Base-by-base conservation (phyloP, 2,888 invertebrate genomes). In the Sclerodermus sp. region DNA sequence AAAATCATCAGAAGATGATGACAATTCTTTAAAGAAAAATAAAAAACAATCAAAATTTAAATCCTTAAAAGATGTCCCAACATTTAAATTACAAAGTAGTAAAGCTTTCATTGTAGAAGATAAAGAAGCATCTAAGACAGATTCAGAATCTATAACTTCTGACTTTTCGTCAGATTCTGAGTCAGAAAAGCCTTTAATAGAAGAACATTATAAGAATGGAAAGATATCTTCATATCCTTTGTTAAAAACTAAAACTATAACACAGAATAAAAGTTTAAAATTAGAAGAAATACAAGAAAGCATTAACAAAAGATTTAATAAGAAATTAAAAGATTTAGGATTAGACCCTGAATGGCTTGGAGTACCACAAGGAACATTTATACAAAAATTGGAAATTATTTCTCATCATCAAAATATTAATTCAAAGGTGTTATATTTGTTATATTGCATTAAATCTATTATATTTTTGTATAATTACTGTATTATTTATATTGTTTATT, bases 331-430 rank as follows among this genome's bases (percentile, higher is more conserved):
- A 53, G 80, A 83, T 50, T 76, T 85, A 42, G 87, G 87, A 12
- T 82, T 88, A 15, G 86, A 86, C 67, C 84, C 86, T 2, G 80
- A 84, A 29, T 86, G 84, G 82, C 80, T 78, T 36, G 82, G 84
- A 45, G 71, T 87, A 57, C 83, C 86, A 1, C 73, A 78, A 57
- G 80, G 76, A 53, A 79, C 83, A 10, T 87, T 81, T 63, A 79
- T 82, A 49, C 84, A 83, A 64, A 84, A 84, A 60, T 78, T 83
- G 56, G 79, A 80, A 44, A 82, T 82, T 49, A 70, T 87, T 34
- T 81, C 80, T 52, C 84, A 86, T 70, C 82, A 84, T 66, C 81
- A 83, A 49, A 82, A 80, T 62, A 64, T 82, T 1, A 81, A 82
- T 67, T 74, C 82, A 37, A 87, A 86, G 81, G 87, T 86, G 67